Percentiles rank a stretch among this genome's conserved stretches.
Conservation (phyloP, 2,113 vertebrate species). For the Oncorhynchus gorbuscha region DNA sequence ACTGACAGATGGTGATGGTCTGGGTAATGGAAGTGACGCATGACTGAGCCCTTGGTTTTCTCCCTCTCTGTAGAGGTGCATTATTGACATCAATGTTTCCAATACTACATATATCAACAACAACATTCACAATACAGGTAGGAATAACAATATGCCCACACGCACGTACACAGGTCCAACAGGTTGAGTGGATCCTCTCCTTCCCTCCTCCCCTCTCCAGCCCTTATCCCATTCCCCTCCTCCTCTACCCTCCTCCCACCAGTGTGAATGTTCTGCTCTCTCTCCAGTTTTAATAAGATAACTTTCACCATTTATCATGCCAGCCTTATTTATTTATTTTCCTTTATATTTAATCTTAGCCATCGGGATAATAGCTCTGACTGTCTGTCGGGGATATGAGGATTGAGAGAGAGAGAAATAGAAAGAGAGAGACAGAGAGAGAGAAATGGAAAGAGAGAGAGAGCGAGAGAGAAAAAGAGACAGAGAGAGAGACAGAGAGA, state of each 20-base stretch:
- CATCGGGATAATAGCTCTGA: constrained; percentile 46
- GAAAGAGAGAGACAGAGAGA: neutral
- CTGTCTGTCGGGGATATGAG: constrained; percentile 39
- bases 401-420: neutral
- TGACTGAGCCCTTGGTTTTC: too few species aligned
- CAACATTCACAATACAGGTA: too few species aligned
- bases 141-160: too few species aligned
- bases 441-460: too few species aligned
- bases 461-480: neutral
- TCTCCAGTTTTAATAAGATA: constrained; percentile 74
- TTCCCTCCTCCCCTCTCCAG: neutral
- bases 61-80: too few species aligned
- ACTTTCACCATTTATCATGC: constrained; percentile 56
- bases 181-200: neutral
- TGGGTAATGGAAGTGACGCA: too few species aligned
- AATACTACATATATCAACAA: too few species aligned
- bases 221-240: neutral
- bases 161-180: neutral
- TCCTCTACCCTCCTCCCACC: neutral
- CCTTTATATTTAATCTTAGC: constrained; percentile 60
- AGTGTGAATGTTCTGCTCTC: constrained; percentile 35
- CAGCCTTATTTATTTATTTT: constrained; percentile 52
- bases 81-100: too few species aligned
- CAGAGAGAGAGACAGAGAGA: too few species aligned
- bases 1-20: too few species aligned